Evolutionary conservation across 2,797 vertebrate species (phyloP), one percentile per base, ranked within the genome.

Genomic region (Sphaeramia orbicularis): DNA sequence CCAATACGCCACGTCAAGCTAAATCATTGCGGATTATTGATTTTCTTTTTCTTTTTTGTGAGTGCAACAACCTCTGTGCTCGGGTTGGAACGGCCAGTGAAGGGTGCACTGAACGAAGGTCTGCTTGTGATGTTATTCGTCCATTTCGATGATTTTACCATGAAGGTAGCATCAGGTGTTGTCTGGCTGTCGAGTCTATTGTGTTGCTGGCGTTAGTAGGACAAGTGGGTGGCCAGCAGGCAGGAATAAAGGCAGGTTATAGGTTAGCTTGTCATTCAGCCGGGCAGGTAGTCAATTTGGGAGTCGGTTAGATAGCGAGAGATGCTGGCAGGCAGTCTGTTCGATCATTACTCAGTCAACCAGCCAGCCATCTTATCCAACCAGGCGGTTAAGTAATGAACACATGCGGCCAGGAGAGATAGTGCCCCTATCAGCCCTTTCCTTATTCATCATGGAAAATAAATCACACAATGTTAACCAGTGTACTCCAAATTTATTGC

Each of bases 1-100:
- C 75, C 87, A 49, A 64, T 80, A 42, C 11, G 38, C 79, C 78
- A 49, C 41, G 65, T 80, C 57, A 27, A 64, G 80, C 71, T 91
- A 85, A 87, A 89, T 91, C 84, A 90, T 91, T 89, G 83, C 37
- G 21, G 30, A 30, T 1, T 85, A 92, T 92, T 70, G 89, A 91
- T 92, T 88, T 54, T 51, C 16, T 15, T 21, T 21, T 13, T 49
- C 10, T 52, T 64, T 67, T 80, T 15, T 32, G 65, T 32, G 80
- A 73, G 88, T 68, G 87, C 74, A 62, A 77, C 44, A 71, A 83
- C 86, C 85, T 81, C 54, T 0, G 53, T 80, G 79, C 73, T 19
- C 5, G 40, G 10, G 58, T 57, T 61, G 49, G 50, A 48, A 45
- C 9, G 24, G 63, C 14, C 69, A 56, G 44, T 14, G 37, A 42